Evolutionary conservation across 92 coral and sea anemone species (phyloP).

Genomic region (Porites cylindrica): DNA sequence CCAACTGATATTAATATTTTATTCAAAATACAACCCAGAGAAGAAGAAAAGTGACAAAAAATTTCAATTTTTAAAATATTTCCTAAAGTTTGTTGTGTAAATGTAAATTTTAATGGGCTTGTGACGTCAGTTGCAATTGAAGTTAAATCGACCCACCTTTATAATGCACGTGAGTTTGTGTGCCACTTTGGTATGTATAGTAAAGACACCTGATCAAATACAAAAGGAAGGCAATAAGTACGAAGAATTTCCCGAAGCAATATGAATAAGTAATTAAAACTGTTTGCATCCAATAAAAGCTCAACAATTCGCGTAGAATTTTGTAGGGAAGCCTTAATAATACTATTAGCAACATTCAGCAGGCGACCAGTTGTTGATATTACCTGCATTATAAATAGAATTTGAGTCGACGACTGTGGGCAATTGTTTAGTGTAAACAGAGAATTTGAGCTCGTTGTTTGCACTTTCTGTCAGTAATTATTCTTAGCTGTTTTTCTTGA

Average conservation of each 20-base stretch:
- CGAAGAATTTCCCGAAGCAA: neutral
- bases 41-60: neutral
- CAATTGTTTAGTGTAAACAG: neutral
- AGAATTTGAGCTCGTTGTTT: conserved; percentile 22
- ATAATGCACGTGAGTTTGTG: neutral
- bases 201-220: conserved; percentile 34
- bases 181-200: neutral
- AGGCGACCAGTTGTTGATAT: neutral
- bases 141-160: neutral
- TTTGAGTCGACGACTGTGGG: neutral
- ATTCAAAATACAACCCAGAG: neutral
- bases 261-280: conserved; percentile 10
- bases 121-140: neutral
- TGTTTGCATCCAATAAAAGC: conserved; percentile 26
- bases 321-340: neutral
- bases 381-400: neutral
- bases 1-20: no score
- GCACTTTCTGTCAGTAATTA: conserved; percentile 28
- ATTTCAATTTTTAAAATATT: neutral
- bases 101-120: neutral
- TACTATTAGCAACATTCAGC: neutral
- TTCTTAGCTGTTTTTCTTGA: conserved; percentile 24
- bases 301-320: conserved; percentile 1
- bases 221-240: conserved; percentile 32
- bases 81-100: neutral